A percentile compares a stretch with the other conserved stretches of the same genome.
phyloP scores from a whole-genome alignment of 1,140 invertebrate genomes.

The Hycleus cichorii region DNA sequence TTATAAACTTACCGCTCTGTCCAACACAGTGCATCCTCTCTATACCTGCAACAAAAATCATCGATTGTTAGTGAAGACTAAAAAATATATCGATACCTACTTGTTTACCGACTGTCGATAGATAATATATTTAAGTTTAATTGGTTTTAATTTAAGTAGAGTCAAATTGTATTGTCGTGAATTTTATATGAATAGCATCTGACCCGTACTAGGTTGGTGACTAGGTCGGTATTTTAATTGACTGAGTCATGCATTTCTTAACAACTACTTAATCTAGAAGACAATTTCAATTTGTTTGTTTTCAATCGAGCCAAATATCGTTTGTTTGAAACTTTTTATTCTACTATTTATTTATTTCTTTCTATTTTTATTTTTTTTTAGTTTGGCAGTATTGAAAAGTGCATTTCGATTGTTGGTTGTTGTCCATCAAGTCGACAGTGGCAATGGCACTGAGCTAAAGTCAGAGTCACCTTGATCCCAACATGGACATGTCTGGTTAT shows the following conservation, averaged over 20 bases:
- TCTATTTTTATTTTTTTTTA: background rate
- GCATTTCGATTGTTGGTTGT: slow-evolving; percentile 8
- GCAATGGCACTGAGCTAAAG: slow-evolving; percentile 15
- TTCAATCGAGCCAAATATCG: background rate
- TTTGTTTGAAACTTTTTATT: background rate
- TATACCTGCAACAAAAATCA: slow-evolving; percentile 31
- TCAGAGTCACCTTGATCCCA: slow-evolving; percentile 31
- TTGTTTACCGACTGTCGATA: background rate
- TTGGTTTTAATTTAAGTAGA: too few species aligned
- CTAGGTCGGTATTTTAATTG: background rate
- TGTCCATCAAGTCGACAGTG: slow-evolving; percentile 15
- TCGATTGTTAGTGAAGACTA: background rate
- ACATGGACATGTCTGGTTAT: slow-evolving; percentile 36
- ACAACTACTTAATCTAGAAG: background rate
- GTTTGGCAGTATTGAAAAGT: background rate
- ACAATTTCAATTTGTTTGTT: background rate
- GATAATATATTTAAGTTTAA: too few species aligned
- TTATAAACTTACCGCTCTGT: slow-evolving; percentile 32
- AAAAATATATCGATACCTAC: background rate
- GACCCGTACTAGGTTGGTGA: too few species aligned
- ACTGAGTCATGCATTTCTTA: background rate
- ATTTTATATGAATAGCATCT: background rate
- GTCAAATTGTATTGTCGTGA: background rate
- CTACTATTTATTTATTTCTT: background rate
- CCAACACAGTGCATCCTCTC: slow-evolving; percentile 35